Conservation (phyloP, 1,140 invertebrate genomes). For the Atopsyche davidsoni region DNA sequence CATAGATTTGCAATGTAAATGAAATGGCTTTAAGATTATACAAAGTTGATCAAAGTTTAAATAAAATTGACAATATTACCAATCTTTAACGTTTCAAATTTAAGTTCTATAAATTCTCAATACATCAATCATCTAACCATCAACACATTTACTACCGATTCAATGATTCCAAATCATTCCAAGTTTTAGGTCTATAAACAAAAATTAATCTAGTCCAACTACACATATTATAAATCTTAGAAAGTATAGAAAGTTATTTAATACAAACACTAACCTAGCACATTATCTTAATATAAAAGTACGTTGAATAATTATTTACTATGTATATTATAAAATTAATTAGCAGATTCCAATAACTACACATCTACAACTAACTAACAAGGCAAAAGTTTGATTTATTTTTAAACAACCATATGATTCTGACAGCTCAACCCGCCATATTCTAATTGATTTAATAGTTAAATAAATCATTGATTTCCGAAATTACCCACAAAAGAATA, state of each 20-base stretch:
- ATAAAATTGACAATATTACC: no score
- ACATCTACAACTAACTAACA: slow-evolving; percentile 30
- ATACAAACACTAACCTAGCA: slow-evolving; percentile 2
- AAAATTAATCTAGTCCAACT: slow-evolving; percentile 1
- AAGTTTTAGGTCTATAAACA: not conserved
- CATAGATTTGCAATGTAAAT: no score
- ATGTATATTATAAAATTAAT: slow-evolving; percentile 16
- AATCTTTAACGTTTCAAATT: no score
- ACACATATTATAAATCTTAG: not conserved
- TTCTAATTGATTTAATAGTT: slow-evolving; percentile 1
- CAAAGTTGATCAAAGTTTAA: no score
- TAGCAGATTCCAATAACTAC: slow-evolving; percentile 30
- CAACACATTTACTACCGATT: slow-evolving; percentile 18
- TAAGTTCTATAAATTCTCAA: no score
- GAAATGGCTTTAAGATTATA: no score
- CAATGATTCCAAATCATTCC: slow-evolving; percentile 8
- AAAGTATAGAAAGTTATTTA: not conserved
- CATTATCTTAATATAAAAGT: slow-evolving; percentile 1
- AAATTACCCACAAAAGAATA: no score
- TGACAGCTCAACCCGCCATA: slow-evolving; percentile 16
- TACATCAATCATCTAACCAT: slow-evolving; percentile 23
- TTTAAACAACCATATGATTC: slow-evolving; percentile 31
- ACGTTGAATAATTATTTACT: slow-evolving; percentile 1
- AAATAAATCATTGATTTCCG: no score
- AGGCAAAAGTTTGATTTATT: slow-evolving; percentile 31